Base-by-base conservation (phyloP, 2,113 vertebrate genomes). In the Australoheros scitulus region DNA sequence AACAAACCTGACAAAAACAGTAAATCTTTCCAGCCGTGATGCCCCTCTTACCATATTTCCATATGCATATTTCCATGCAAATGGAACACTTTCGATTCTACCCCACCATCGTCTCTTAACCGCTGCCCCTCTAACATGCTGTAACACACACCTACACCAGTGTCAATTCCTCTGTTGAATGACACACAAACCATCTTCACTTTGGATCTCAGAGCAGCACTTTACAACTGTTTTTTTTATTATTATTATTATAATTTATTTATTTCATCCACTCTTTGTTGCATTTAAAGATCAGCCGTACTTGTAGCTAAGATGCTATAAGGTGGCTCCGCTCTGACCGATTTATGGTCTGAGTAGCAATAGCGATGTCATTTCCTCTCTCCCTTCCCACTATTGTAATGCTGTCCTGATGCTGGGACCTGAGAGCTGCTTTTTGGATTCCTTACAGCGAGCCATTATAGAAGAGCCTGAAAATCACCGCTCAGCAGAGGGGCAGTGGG, bases 31-130 rank as follows among this genome's bases (percentile, higher is more conserved):
- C 55, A 61, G 76, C 65, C 17, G 57, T 4, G 61, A 76, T 18
- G 36, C 52, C 76, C 70, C 63, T 82, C 34, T 59, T 75, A 13
- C 55, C 60, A 63, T 26, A 47, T 20, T 61, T 4, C 70, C 58
- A 52, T 81, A 91, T 91, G 89, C 80, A 89, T 79, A 80, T 87
- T 38, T 63, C 85, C 88, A 94, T 91, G 88, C 88, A 93, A 90
- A 93, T 90, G 77, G 64, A 59, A 59, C 34, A 58, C 77, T 91
- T 90, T 85, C 74, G 84, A 77, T 90, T 87, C 81, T 32, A 22
- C 20, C 81, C 14, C 24, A 63, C 38, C 6, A 61, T 58, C 82
- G 68, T 13, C 58, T 58, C 61, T 29, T 61, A 29, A 38, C 87
- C 11, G 14, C 41, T 41, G n/a, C 22, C 47, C 56, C 32, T 76